Evolutionary conservation across 2,113 vertebrate species (phyloP).

Genomic region (Alethe diademata): DNA sequence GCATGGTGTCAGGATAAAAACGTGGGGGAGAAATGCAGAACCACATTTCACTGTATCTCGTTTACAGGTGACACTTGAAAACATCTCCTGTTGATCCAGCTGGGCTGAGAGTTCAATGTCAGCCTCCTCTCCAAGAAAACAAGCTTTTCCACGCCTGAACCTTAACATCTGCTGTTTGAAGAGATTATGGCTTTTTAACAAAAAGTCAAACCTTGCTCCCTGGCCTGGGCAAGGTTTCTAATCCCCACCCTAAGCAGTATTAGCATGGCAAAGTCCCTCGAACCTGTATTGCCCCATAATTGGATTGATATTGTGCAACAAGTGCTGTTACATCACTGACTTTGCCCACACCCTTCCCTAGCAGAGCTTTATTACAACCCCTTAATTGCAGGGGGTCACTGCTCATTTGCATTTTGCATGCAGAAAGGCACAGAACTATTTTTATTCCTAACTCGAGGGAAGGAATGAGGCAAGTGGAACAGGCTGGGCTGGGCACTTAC

Average conservation of each 20-base stretch:
- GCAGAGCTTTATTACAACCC: not conserved
- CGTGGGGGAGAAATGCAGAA: not conserved
- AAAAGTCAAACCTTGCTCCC: not conserved
- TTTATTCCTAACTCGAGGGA: not conserved
- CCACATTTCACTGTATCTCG: not conserved
- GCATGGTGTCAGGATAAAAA: not conserved
- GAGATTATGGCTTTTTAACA: not conserved
- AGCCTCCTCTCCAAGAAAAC: not conserved
- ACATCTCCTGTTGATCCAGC: not conserved
- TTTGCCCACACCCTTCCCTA: not conserved
- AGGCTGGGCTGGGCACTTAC: fast-evolving
- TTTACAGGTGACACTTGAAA: not conserved
- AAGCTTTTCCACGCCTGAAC: not conserved
- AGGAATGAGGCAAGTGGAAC: not conserved
- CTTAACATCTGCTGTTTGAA: not conserved
- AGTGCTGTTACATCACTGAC: not conserved
- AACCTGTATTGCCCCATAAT: not conserved
- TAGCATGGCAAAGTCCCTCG: not conserved
- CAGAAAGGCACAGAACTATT: not conserved
- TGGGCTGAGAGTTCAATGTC: not conserved
- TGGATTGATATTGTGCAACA: not conserved
- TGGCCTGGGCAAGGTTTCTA: not conserved
- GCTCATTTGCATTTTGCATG: not conserved
- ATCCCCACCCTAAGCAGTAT: slow-evolving; percentile 6
- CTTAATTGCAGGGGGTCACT: not conserved